phyloP scores from a whole-genome alignment of 2,797 vertebrate genomes.

The Danio tinwini region DNA sequence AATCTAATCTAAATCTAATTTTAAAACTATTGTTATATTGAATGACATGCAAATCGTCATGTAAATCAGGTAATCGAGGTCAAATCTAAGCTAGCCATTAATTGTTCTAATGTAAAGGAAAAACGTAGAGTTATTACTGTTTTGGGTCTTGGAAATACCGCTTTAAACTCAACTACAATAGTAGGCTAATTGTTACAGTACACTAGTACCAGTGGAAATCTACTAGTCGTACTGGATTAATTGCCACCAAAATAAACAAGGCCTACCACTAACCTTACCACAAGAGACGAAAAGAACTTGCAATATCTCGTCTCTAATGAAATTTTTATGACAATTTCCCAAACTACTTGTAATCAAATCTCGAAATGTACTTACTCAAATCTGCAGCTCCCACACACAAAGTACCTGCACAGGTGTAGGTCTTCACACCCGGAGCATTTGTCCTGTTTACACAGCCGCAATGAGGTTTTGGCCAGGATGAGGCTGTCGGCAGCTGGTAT shows the following conservation, averaged over 20 bases:
- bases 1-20: too few species aligned
- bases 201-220: too few species aligned
- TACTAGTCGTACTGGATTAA: background rate
- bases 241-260: background rate
- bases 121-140: too few species aligned
- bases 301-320: background rate
- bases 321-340: background rate
- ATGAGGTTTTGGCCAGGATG: slow-evolving; percentile 71
- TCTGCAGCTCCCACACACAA: slow-evolving; percentile 82
- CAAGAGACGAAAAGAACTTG: background rate
- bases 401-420: slow-evolving; percentile 87
- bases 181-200: too few species aligned
- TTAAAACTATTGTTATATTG: too few species aligned
- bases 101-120: too few species aligned
- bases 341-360: background rate
- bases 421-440: slow-evolving; percentile 70
- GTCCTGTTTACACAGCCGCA: slow-evolving; percentile 79
- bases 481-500: slow-evolving; percentile 59
- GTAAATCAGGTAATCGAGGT: too few species aligned
- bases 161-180: too few species aligned
- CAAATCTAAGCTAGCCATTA: too few species aligned
- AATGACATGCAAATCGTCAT: too few species aligned
- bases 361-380: slow-evolving; percentile 67
- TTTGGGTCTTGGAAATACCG: too few species aligned
- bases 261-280: background rate